Conservation (phyloP, 1,140 invertebrate species). For the Epicauta chinensis region DNA sequence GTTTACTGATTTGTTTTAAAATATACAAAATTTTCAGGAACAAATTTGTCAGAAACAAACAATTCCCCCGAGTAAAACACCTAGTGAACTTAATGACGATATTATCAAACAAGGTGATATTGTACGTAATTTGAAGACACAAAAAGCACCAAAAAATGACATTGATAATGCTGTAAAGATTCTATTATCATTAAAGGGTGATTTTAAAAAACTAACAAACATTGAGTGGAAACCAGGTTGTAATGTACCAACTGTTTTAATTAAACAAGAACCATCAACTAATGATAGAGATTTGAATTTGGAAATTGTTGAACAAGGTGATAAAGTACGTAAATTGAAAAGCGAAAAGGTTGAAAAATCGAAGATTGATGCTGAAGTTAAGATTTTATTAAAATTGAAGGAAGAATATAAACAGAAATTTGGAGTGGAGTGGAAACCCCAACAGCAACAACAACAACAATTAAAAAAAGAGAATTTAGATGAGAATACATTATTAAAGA, state of each 20-base stretch:
- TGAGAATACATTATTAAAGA: not conserved
- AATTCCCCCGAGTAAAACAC: not conserved
- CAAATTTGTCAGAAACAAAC: too few relatives aligned
- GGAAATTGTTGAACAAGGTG: conserved; percentile 62
- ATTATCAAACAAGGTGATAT: conserved; percentile 60
- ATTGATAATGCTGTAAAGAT: conserved; percentile 68
- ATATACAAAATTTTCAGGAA: too few relatives aligned
- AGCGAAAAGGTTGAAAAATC: conserved; percentile 57
- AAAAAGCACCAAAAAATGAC: conserved; percentile 48
- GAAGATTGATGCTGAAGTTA: conserved; percentile 54
- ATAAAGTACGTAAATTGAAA: conserved; percentile 60
- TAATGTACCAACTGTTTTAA: conserved; percentile 3
- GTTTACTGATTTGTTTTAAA: too few relatives aligned
- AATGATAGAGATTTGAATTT: conserved; percentile 42
- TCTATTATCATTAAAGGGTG: conserved; percentile 67
- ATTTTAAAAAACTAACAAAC: conserved; percentile 69
- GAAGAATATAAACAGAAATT: conserved; percentile 56
- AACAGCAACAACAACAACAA: too few relatives aligned
- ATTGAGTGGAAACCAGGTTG: conserved; percentile 37
- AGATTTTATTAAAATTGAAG: conserved; percentile 60
- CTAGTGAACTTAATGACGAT: conserved; percentile 38
- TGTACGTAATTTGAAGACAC: conserved; percentile 61
- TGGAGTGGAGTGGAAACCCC: conserved; percentile 57
- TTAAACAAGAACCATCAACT: conserved; percentile 3
- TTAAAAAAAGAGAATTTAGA: not conserved